Evolutionary conservation across 2,113 vertebrate genomes (phyloP).

Genomic region (Antigone vipio): DNA sequence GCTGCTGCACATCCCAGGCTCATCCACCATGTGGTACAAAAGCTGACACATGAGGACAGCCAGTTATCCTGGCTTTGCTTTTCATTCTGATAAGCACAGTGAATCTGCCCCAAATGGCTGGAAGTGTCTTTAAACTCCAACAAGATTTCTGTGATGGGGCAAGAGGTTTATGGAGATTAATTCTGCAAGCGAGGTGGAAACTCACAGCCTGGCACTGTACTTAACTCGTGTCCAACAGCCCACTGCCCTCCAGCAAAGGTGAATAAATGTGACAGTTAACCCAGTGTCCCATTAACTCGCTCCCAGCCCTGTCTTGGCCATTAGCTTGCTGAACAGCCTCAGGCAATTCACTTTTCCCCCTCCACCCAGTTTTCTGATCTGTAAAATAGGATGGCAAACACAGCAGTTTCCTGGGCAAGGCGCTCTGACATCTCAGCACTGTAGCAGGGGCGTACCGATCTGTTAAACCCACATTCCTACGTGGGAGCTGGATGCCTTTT

Average conservation of each 20-base stretch:
- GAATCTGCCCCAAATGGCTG: background rate
- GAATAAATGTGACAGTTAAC: background rate
- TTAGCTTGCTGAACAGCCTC: background rate
- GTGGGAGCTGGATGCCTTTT: background rate
- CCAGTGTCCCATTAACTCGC: background rate
- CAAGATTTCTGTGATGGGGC: background rate
- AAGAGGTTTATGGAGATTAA: background rate
- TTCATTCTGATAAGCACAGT: background rate
- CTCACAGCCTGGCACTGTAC: background rate
- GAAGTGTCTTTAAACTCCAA: background rate
- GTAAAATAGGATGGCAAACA: background rate
- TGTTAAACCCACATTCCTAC: background rate
- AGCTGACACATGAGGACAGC: background rate
- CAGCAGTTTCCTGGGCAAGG: background rate
- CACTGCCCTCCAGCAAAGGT: background rate
- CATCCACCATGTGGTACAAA: background rate
- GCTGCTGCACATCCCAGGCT: background rate
- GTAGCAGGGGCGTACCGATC: background rate
- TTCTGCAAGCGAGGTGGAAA: background rate
- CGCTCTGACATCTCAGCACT: background rate
- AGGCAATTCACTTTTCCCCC: background rate
- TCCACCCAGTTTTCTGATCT: background rate
- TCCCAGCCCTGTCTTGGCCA: background rate
- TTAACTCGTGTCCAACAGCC: background rate
- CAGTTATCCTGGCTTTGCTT: background rate